Percentiles rank a stretch among this genome's conserved stretches.
These are phyloP conservation scores for Drusus annulatus DNA, from an alignment of 1,140 invertebrate species.

Conservation along the genomic window DNA sequence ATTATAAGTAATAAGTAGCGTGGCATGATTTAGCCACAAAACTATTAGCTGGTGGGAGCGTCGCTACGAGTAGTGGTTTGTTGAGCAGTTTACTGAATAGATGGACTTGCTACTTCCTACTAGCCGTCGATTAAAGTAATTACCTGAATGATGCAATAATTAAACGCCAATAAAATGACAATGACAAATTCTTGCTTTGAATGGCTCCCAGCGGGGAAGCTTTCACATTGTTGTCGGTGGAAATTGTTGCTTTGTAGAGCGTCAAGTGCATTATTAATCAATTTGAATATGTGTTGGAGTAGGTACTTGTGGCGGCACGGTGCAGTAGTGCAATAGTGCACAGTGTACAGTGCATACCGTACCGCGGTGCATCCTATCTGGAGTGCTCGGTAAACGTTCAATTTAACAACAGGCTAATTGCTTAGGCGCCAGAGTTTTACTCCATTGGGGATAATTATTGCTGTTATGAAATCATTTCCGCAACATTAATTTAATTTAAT, in stretches of 20 bases:
- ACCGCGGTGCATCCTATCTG: background rate
- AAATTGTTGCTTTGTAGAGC: slow-evolving; percentile 18
- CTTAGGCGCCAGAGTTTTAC: too few relatives aligned
- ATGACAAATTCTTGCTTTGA: slow-evolving; percentile 33
- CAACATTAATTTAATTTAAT: too few relatives aligned
- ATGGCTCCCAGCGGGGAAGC: background rate
- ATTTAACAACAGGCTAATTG: slow-evolving; percentile 1
- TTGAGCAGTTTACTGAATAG: too few relatives aligned
- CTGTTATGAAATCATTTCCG: too few relatives aligned
- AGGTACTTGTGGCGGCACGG: too few relatives aligned
- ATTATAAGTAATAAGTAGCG: too few relatives aligned
- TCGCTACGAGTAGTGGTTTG: too few relatives aligned
- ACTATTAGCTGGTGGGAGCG: too few relatives aligned
- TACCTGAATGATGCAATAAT: background rate
- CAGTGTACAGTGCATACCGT: too few relatives aligned
- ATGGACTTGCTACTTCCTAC: background rate
- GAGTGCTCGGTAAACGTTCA: background rate
- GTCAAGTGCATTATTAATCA: slow-evolving; percentile 17
- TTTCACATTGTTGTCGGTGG: background rate
- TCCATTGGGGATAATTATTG: too few relatives aligned
- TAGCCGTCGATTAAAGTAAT: background rate
- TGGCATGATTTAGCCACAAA: too few relatives aligned
- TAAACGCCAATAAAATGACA: slow-evolving; percentile 16
- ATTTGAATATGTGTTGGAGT: background rate
- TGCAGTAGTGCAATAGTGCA: background rate